Conservation (phyloP, 2,797 vertebrate species). For the Acanthurus tractus region DNA sequence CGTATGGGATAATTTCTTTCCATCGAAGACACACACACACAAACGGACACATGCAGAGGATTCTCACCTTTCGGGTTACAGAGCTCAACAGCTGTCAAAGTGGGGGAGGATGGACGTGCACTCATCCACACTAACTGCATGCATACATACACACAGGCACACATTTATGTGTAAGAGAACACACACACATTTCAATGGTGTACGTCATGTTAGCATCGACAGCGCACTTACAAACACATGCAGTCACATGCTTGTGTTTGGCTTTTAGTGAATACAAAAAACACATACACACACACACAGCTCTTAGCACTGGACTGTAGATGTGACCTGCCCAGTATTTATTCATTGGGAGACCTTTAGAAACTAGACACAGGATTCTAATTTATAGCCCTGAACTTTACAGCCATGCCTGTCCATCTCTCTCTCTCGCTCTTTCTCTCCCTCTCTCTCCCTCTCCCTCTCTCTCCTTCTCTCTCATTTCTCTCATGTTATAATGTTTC, state of each 20-base stretch:
- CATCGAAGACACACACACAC: not conserved
- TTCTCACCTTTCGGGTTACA: slow-evolving; percentile 26
- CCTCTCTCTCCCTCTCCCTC: slow-evolving; percentile 4
- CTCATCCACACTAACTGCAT: not conserved
- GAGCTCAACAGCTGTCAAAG: slow-evolving; percentile 52
- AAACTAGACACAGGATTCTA: slow-evolving; percentile 66
- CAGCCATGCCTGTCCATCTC: slow-evolving; percentile 52
- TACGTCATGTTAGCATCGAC: slow-evolving; percentile 6
- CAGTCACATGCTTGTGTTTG: slow-evolving; percentile 17
- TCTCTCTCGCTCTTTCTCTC: slow-evolving; percentile 17
- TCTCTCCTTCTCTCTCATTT: slow-evolving; percentile 27
- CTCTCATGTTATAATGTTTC: slow-evolving; percentile 18
- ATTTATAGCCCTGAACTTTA: slow-evolving; percentile 82
- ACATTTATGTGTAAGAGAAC: not conserved
- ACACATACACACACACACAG: not conserved
- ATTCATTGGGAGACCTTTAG: slow-evolving; percentile 77
- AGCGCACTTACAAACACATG: slow-evolving; percentile 20
- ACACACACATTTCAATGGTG: slow-evolving; percentile 24
- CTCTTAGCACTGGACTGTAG: slow-evolving; percentile 16
- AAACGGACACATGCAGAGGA: slow-evolving; percentile 9
- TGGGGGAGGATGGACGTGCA: not conserved
- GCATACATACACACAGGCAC: slow-evolving; percentile 3
- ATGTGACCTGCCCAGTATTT: slow-evolving; percentile 75
- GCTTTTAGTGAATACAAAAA: slow-evolving; percentile 13
- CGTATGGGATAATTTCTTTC: slow-evolving; percentile 2